Base-by-base conservation (phyloP, 2,888 invertebrate genomes). In the Ennomos fuscantarius region DNA sequence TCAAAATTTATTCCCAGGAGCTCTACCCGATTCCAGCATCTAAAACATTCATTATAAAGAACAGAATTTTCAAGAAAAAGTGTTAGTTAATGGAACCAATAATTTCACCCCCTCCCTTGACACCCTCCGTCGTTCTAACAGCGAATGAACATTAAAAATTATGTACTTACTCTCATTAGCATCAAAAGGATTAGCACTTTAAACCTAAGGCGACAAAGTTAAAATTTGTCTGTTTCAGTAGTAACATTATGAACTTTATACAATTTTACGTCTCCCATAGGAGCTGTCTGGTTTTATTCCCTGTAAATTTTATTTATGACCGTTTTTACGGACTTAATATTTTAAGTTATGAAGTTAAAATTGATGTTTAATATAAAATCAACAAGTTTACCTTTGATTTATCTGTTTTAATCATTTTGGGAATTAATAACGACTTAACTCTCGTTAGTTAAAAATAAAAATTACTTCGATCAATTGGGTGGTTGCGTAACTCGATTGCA, bases 1-100 rank as follows among this genome's bases (percentile, higher is more conserved):
- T 8, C 10, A 40, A 40, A 33, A 1, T 36, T 44, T 8, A 39
- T 32, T 44, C 44, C 36, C 44, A 8, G 31, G 12, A 35, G 35
- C 34, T 45, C 12, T 13, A 44, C n/a, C 8, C 9, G 5, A 24
- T 36, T 24, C 24, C 49, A 13, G 41, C n/a, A 24, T 5, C 32
- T 35, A 15, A 49, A 9, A 40, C 60, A 70, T 62, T 61, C 53
- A 52, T 48, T 64, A 55, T 62, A 64, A 57, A 51, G 54, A 49
- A 47, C 45, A 31, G 43, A 56, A 65, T 60, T 66, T 72, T 62
- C 61, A 60, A 57, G 64, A 58, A 55, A 76, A 79, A 80, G 77
- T 76, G 74, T 77, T 74, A 73, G 79, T 76, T 79, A 79, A 80
- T 80, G 79, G 68, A 52, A 57, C 66, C 71, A 67, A 74, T 77